Evolutionary conservation across 2,888 invertebrate genomes (phyloP), one percentile per base, ranked within the genome.

Genomic region (Brassicogethes aeneus): DNA sequence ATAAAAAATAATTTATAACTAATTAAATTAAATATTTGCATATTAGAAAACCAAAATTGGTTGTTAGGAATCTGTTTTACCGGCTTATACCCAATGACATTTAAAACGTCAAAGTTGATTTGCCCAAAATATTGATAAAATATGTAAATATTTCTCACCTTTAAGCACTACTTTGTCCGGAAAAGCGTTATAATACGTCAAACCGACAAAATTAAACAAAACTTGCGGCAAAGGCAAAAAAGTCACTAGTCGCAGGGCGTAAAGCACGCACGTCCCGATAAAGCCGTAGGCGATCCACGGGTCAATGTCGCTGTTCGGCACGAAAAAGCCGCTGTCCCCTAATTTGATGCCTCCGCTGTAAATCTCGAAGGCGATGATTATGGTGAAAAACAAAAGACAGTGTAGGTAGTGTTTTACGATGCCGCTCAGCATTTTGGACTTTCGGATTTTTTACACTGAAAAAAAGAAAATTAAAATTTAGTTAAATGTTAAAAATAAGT

Each of bases 131-230:
- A n/a, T n/a, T n/a, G n/a, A n/a, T n/a, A n/a, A n/a, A n/a, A n/a
- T n/a, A n/a, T n/a, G n/a, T n/a, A n/a, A n/a, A n/a, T n/a, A n/a
- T n/a, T n/a, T n/a, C n/a, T 32, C 12, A 10, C 92, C 90, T 68
- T 91, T 91, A 35, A 68, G 48, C 50, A 80, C 75, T 2, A 92
- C 87, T 70, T 89, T 90, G 54, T 93, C 92, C 39, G 93, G 91
- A 66, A 96, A 96, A 49, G 93, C 90, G 72, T 95, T 95, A 68
- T 91, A 95, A 51, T 90, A 74, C 42, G 85, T 79, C 47, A 95
- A 70, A 34, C 94, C 93, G 51, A 84, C 75, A 67, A 91, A 89
- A 65, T 89, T 89, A 66, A 90, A 90, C 37, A 93, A 59, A 50
- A 89, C 88, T 74, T 92, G 90, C 15, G 93, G 93, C 62, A 93